A percentile compares a stretch with the other conserved stretches of the same genome.
phyloP scores from a whole-genome alignment of 2,888 invertebrate species.

The Melieria omissa region DNA sequence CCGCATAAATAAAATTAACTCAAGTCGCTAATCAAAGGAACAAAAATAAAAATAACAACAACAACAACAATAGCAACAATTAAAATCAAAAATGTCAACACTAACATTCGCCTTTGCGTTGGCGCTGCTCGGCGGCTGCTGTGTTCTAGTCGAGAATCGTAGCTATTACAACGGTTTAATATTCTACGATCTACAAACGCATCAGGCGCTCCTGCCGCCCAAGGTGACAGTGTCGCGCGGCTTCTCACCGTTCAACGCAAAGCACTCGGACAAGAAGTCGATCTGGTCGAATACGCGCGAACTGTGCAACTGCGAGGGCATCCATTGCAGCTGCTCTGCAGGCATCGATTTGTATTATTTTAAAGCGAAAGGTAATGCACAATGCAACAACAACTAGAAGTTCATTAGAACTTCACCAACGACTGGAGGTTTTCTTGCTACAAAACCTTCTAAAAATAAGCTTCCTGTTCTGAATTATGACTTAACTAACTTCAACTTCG shows the following conservation, averaged over 20 bases:
- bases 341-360: constrained; percentile 77
- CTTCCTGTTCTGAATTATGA: too few species aligned
- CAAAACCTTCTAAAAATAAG: too few species aligned
- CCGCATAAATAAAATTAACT: too few species aligned
- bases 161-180: constrained; percentile 61
- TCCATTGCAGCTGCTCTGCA: constrained; percentile 78
- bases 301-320: constrained; percentile 70
- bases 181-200: constrained; percentile 57
- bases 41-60: constrained; percentile 13
- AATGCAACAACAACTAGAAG: too few species aligned
- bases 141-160: constrained; percentile 49
- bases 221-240: constrained; percentile 62
- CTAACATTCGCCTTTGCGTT: constrained; percentile 21
- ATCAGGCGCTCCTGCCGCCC: constrained; percentile 56
- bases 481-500: too few species aligned
- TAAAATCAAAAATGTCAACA: background rate
- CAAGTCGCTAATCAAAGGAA: background rate
- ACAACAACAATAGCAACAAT: constrained; percentile 15
- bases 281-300: constrained; percentile 63
- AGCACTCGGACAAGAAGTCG: constrained; percentile 57
- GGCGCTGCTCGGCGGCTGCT: constrained; percentile 18
- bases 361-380: constrained; percentile 58
- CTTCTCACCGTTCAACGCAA: constrained; percentile 53
- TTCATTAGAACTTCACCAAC: too few species aligned
- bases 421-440: too few species aligned